Evolutionary conservation across 2,888 invertebrate genomes (phyloP), one percentile per base, ranked within the genome.

Genomic region (Creontiades dilutus): DNA sequence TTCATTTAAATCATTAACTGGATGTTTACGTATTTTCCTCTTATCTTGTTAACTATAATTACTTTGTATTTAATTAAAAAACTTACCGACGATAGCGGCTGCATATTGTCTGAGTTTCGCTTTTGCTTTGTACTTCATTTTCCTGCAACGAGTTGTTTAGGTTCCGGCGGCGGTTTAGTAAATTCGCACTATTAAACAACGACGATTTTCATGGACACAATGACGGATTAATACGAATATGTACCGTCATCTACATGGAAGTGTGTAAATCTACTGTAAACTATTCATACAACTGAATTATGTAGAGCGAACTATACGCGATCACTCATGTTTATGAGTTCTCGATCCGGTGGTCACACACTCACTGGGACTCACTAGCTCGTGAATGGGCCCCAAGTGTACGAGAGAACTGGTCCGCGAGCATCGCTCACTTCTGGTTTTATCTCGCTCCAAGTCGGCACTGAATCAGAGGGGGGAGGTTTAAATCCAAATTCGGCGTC

Each of bases 21-120:
- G 7, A 37, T 4, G 37, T 37, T 37, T 37, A 37, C 7, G 2
- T 37, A n/a, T 7, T 37, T 2, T 37, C 37, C 7, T 7, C 37
- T 37, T 37, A 37, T 37, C 37, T n/a, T n/a, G n/a, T n/a, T 37
- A 37, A 37, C 7, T 4, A 37, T 37, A 37, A 37, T 37, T 37
- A 7, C 37, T n/a, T n/a, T 4, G 37, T 37, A 37, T 37, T 37
- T 4, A 37, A 7, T 4, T 2, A 2, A 4, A 37, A 52, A 16
- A 76, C 91, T 89, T 82, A 91, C 91, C 89, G 12, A 91, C 12
- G 28, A 90, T 86, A 27, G 91, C 91, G 7, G 90, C 91, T 1
- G 78, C 61, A 68, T 90, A 91, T 28, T 91, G 91, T 55, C 91
- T 57, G 48, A 90, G 68, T 61, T 86, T 89, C 52, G 89, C 91